Evolutionary conservation across 2,113 vertebrate species (phyloP), one percentile per base, ranked within the genome.

Genomic region (Thunnus maccoyii): DNA sequence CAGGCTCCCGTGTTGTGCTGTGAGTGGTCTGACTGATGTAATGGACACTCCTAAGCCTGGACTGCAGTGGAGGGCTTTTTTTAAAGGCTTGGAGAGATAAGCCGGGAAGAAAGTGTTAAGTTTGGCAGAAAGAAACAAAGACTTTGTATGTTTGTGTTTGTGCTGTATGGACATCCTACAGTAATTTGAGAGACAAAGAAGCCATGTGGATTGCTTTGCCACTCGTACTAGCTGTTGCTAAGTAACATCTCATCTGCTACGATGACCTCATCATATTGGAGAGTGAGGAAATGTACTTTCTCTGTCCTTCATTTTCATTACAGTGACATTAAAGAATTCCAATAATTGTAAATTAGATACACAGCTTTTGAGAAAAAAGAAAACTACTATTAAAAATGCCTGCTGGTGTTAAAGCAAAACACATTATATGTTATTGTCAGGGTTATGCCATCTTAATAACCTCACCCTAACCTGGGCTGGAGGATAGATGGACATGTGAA

Each of bases 211-310:
- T 14, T 27, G 8, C 51, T 63, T 61, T 81, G 51, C 30, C 22
- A 50, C 68, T 78, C 46, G 46, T 22, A 46, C 68, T 70, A 76
- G 47, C 73, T 72, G 81, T 89, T 86, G 78, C 80, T 79, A 63
- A 67, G 83, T 84, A 86, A 91, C 74, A 61, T 47, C 63, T 72
- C 57, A 61, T 63, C 61, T 67, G 57, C 54, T 20, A 2, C 13
- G 46, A 71, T 82, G 67, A 82, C 57, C 77, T 72, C 65, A 25
- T 3, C 22, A 14, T 60, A 66, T 80, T 36, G 32, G n/a, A 72
- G 30, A 22, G 11, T 4, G 17, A 47, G 54, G 22, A 76, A 70
- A 58, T 50, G 20, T 17, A 15, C 7, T 11, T 46, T 72, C 16
- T 58, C 55, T 70, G 50, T 70, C 76, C 22, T 50, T 46, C 32